Percentiles rank a stretch among this genome's conserved stretches.
Conservation (phyloP, 2,113 vertebrate genomes). For the Salvator merianae region DNA sequence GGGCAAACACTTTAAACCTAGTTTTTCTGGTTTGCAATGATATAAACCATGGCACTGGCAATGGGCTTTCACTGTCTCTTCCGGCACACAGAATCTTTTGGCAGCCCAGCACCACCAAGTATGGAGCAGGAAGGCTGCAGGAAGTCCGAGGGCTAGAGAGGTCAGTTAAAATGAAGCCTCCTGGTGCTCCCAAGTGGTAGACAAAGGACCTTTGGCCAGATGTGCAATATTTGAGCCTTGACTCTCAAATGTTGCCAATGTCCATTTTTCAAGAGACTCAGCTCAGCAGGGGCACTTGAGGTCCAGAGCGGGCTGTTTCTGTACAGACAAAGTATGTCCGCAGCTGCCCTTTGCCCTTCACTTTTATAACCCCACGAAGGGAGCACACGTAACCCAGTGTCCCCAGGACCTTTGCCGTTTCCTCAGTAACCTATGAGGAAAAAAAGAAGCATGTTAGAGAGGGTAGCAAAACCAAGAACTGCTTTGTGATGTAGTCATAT, state of each 20-base stretch:
- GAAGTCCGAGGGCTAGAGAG: not conserved
- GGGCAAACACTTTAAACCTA: not conserved
- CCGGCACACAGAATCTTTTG: not conserved
- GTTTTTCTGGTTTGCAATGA: not conserved
- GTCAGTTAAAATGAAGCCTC: not conserved
- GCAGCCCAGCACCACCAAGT: not conserved
- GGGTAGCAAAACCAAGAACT: not conserved
- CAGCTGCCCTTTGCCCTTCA: constrained; percentile 92
- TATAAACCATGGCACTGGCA: not conserved
- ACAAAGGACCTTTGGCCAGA: not conserved
- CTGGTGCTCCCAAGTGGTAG: not conserved
- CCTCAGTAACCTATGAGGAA: constrained; percentile 82
- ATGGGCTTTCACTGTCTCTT: too few relatives aligned
- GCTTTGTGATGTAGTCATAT: not conserved
- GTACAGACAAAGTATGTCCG: constrained; percentile 85
- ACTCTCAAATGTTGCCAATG: too few relatives aligned
- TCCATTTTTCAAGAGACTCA: constrained; percentile 25
- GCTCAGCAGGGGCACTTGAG: constrained; percentile 56
- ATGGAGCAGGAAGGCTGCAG: not conserved
- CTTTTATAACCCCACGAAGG: constrained; percentile 81
- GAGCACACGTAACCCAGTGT: constrained; percentile 81
- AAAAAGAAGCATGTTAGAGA: not conserved
- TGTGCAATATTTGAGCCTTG: too few relatives aligned
- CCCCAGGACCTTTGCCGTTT: constrained; percentile 79
- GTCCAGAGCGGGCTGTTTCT: constrained; percentile 61